phyloP scores from a whole-genome alignment of 1,140 invertebrate species.

The Philotrypesis tridentata region DNA sequence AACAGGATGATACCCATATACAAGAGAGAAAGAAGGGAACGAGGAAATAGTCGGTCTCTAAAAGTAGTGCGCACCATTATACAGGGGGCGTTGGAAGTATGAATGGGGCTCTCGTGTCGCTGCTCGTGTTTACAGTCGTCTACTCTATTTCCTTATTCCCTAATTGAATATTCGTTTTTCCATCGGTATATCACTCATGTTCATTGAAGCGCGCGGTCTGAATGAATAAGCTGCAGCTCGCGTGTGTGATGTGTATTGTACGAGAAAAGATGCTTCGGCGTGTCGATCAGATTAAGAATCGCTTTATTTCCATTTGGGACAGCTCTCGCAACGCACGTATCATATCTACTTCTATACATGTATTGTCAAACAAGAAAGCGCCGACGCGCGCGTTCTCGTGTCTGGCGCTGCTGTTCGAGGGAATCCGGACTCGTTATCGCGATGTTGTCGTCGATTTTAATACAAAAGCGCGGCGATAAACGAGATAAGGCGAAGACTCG shows the following conservation, averaged over 20 bases:
- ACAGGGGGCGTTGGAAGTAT: neutral
- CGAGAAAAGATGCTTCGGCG: too few relatives aligned
- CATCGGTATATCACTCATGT: too few relatives aligned
- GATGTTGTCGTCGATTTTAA: slow-evolving; percentile 48
- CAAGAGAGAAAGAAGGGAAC: too few relatives aligned
- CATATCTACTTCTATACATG: too few relatives aligned
- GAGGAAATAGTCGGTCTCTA: neutral
- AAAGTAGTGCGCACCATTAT: neutral
- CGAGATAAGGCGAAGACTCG: too few relatives aligned
- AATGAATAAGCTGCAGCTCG: too few relatives aligned
- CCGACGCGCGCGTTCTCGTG: too few relatives aligned
- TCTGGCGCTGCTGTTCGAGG: too few relatives aligned
- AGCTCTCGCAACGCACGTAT: neutral
- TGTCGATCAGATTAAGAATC: neutral
- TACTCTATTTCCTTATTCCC: too few relatives aligned
- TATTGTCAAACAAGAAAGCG: slow-evolving; percentile 5
- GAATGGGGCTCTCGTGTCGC: neutral
- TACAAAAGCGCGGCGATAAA: slow-evolving; percentile 59
- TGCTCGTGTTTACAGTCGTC: neutral
- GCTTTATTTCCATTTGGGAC: neutral
- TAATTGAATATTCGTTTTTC: too few relatives aligned
- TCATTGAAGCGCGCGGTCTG: too few relatives aligned
- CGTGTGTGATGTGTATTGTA: too few relatives aligned
- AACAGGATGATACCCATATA: neutral
- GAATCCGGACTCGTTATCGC: slow-evolving; percentile 55